Conservation (phyloP, 1,140 invertebrate genomes). For the Orius insidiosus region DNA sequence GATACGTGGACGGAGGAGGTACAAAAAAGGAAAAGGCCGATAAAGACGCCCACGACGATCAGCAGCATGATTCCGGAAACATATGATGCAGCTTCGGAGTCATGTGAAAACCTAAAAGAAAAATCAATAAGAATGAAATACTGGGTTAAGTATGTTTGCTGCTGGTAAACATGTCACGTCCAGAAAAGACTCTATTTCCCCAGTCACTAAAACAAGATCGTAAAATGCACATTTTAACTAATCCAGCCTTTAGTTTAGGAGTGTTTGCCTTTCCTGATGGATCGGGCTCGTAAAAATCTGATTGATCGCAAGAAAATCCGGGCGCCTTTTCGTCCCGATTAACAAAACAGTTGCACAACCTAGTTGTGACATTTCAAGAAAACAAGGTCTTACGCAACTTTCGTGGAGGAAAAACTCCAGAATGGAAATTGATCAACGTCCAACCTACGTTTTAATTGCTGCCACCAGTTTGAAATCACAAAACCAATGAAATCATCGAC, state of each 20-base stretch:
- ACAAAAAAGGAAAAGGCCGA: conserved; percentile 66
- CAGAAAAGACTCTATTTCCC: too few species aligned
- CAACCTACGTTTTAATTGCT: too few species aligned
- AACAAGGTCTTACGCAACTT: too few species aligned
- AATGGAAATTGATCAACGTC: too few species aligned
- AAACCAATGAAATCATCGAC: too few species aligned
- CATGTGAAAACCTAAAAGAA: conserved; percentile 77
- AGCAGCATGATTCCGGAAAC: conserved; percentile 92
- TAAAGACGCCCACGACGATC: conserved; percentile 84
- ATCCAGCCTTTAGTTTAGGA: neutral
- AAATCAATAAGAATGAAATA: conserved; percentile 2
- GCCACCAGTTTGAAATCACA: too few species aligned
- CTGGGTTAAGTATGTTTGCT: too few species aligned
- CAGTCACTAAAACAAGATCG: neutral
- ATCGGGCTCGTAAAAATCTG: neutral
- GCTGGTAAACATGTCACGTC: too few species aligned
- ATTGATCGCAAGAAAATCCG: neutral
- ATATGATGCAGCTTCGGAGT: conserved; percentile 70
- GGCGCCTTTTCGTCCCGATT: neutral
- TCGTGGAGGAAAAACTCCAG: too few species aligned
- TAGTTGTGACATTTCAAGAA: too few species aligned
- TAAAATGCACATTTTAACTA: neutral
- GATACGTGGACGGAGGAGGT: conserved; percentile 66
- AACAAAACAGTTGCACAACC: too few species aligned
- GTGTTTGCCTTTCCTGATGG: neutral